phyloP scores from a whole-genome alignment of 2,888 invertebrate genomes.

The Chalcosyrphus nemorum region DNA sequence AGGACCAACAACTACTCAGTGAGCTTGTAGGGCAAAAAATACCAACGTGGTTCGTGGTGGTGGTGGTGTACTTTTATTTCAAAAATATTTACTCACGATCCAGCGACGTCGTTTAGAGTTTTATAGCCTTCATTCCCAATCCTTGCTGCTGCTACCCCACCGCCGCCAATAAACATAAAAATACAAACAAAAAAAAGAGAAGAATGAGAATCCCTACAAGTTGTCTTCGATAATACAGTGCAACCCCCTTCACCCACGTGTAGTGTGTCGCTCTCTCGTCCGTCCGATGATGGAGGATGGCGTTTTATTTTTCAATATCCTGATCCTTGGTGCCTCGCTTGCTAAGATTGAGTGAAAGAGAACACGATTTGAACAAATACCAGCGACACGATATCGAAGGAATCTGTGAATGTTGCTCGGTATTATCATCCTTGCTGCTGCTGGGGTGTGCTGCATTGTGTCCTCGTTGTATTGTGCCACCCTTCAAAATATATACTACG shows the following conservation, averaged over 20 bases:
- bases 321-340: constrained; percentile 42
- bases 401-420: neutral
- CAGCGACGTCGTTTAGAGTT: constrained; percentile 47
- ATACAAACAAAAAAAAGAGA: neutral
- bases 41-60: neutral
- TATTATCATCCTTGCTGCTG: neutral
- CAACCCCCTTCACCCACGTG: neutral
- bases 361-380: constrained; percentile 19
- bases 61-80: constrained; percentile 55
- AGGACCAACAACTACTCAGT: neutral
- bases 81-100: constrained; percentile 68
- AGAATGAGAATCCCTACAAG: neutral
- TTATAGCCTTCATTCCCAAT: constrained; percentile 34
- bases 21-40: constrained; percentile 21
- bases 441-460: neutral
- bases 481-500: constrained; percentile 41
- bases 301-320: constrained; percentile 59
- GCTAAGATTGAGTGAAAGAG: constrained; percentile 40
- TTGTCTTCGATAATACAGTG: constrained; percentile 35
- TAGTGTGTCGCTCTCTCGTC: neutral
- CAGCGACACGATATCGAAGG: constrained; percentile 16
- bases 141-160: constrained; percentile 17
- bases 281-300: neutral
- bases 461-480: neutral
- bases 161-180: constrained; percentile 35